A percentile compares a stretch with the other conserved stretches of the same genome.
phyloP scores from a whole-genome alignment of 2,797 vertebrate genomes.

The Coracias cyanogaster region DNA sequence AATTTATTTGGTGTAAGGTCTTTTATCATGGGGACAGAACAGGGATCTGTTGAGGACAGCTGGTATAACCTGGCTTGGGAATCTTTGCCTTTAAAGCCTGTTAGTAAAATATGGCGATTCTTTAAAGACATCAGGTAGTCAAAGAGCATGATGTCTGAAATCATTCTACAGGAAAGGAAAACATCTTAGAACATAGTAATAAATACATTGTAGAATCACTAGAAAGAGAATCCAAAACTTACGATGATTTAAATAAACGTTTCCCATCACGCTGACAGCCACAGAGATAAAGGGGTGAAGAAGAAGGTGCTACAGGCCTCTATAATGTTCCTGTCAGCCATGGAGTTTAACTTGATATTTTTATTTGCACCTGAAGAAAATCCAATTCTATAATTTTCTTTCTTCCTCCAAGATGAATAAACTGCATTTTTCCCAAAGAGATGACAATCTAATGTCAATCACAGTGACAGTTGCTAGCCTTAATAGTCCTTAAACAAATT shows the following conservation, averaged over 20 bases:
- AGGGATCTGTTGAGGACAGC: neutral
- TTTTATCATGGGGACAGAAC: neutral
- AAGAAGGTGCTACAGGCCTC: neutral
- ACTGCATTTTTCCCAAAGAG: neutral
- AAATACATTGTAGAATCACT: neutral
- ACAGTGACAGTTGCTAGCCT: neutral
- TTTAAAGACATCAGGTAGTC: neutral
- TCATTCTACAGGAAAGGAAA: neutral
- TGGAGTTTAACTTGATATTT: neutral
- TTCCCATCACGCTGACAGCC: neutral
- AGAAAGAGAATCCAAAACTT: neutral
- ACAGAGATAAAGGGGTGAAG: neutral
- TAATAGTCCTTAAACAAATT: neutral
- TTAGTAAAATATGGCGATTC: neutral
- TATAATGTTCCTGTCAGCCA: neutral
- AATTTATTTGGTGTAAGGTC: accelerated
- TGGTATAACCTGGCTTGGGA: neutral
- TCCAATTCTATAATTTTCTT: neutral
- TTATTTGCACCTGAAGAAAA: conserved; percentile 38
- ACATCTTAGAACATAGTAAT: neutral
- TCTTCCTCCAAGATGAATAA: neutral
- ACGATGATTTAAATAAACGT: neutral
- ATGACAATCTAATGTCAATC: neutral
- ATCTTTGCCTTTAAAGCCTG: neutral
- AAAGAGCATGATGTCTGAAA: neutral